Evolutionary conservation across 2,888 invertebrate genomes (phyloP), one percentile per base, ranked within the genome.

Genomic region (Drosophila lacicola): DNA sequence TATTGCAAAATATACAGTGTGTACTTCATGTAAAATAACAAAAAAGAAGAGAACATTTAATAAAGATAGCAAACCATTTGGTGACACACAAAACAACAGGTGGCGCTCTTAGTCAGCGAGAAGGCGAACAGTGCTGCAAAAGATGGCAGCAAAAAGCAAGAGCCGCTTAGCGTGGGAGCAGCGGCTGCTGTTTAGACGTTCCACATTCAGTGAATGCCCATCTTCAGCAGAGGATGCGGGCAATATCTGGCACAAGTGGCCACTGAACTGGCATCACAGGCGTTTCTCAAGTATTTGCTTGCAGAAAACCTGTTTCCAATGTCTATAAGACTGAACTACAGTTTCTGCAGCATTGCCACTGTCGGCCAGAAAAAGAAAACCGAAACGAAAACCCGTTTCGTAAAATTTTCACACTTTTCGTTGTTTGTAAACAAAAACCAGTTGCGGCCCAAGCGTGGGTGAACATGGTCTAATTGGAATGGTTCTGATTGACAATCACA

Each of bases 341-440:
- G 41, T 46, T 49, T 41, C n/a, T 58, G 45, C 55, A 67, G 21
- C 42, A 61, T 79, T 72, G 63, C 62, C 56, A 54, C 64, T 36
- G 29, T 42, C 49, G 53, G 62, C 29, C 17, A 19, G 37, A 33
- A 51, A 51, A 53, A 55, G 58, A 57, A 77, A 66, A 56, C 39
- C 29, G 45, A 70, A 71, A 42, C 17, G 17, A 51, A 68, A 78
- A 78, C 80, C 42, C 41, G 65, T 58, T 67, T 55, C 47, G 41
- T 47, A 54, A 70, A 51, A 44, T 69, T 61, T 68, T 83, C 58
- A 74, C 75, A 78, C 80, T 84, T 74, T 74, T 57, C 41, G 65
- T 77, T 83, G 80, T 80, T 87, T 80, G 80, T 85, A 87, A 87
- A 83, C 83, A 83, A 84, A 81, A 87, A 82, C 88, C 80, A 85